Percentiles rank a stretch among this genome's conserved stretches.
phyloP scores from a whole-genome alignment of 1,140 invertebrate species.

The Trigoniulus corallinus region DNA sequence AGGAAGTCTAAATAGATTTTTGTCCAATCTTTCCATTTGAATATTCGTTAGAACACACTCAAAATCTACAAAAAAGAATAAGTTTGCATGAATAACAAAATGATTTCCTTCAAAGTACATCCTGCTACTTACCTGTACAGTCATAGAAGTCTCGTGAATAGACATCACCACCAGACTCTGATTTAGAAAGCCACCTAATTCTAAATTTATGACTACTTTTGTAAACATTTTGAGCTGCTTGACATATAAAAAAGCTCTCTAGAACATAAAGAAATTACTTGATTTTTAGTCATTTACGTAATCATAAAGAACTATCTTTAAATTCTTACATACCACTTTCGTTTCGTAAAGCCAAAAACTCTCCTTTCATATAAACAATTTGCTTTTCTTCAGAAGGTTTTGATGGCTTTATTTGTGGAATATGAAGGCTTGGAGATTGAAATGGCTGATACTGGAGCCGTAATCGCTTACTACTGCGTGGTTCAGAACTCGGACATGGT shows the following conservation, averaged over 20 bases:
- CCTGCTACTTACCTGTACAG: constrained; percentile 41
- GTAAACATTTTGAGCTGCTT: constrained; percentile 78
- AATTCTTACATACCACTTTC: constrained; percentile 28
- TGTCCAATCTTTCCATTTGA: constrained; percentile 51
- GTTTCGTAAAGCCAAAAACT: constrained; percentile 78
- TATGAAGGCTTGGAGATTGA: constrained; percentile 55
- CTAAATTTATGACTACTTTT: constrained; percentile 60
- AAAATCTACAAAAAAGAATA: constrained; percentile 45
- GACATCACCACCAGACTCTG: constrained; percentile 42
- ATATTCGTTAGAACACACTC: constrained; percentile 76
- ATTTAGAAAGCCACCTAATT: constrained; percentile 80
- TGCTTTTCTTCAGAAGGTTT: constrained; percentile 58
- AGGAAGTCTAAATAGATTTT: constrained; percentile 48
- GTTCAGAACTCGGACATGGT: not conserved
- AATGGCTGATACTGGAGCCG: constrained; percentile 53
- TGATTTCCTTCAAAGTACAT: not conserved
- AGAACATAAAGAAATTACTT: constrained; percentile 24
- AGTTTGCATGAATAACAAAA: not conserved
- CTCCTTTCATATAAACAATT: constrained; percentile 35
- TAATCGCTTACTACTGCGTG: constrained; percentile 30
- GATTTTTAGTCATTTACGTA: too few species aligned
- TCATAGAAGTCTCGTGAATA: constrained; percentile 84
- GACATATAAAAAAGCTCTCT: constrained; percentile 77
- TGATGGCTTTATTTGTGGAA: constrained; percentile 31
- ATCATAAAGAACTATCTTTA: too few species aligned